Evolutionary conservation across 2,888 invertebrate species (phyloP), one percentile per base, ranked within the genome.

Genomic region (Therioaphis trifolii): DNA sequence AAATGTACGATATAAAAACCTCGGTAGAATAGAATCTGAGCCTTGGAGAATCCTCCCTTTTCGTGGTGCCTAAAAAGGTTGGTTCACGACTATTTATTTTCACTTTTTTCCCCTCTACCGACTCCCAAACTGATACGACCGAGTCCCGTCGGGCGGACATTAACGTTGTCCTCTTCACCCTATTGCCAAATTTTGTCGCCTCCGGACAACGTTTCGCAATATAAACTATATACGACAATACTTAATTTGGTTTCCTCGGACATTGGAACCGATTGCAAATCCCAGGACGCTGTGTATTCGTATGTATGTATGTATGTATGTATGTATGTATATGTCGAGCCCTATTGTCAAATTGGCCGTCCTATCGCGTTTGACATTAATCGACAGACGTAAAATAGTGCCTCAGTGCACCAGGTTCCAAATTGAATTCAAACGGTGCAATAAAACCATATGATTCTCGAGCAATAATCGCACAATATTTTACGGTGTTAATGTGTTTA

Each of bases 381-480:
- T 46, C 49, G 27, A 18, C 18, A 15, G 4, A 24, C 4, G 40
- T 21, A 66, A 66, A 5, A n/a, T n/a, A n/a, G n/a, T n/a, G n/a
- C n/a, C n/a, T n/a, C n/a, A n/a, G n/a, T n/a, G n/a, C n/a, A n/a
- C 21, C 15, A 27, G 18, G 18, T 49, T 5, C 49, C 49, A 35
- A 21, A n/a, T 40, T 71, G 18, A 49, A 71, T 29, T 46, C 49
- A 71, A 66, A 40, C 68, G n/a, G 40, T 18, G 49, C 49, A 27
- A 71, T 71, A 71, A 71, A 71, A 71, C 49, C 18, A 27, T 71
- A 49, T n/a, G 49, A 49, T 71, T 49, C 27, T 49, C 49, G 27
- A n/a, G n/a, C n/a, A n/a, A n/a, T n/a, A n/a, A n/a, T n/a, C n/a
- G n/a, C n/a, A n/a, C n/a, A n/a, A n/a, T 49, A 15, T 27, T 71